Conservation (phyloP, 2,888 invertebrate species). For the Coremacera marginata region DNA sequence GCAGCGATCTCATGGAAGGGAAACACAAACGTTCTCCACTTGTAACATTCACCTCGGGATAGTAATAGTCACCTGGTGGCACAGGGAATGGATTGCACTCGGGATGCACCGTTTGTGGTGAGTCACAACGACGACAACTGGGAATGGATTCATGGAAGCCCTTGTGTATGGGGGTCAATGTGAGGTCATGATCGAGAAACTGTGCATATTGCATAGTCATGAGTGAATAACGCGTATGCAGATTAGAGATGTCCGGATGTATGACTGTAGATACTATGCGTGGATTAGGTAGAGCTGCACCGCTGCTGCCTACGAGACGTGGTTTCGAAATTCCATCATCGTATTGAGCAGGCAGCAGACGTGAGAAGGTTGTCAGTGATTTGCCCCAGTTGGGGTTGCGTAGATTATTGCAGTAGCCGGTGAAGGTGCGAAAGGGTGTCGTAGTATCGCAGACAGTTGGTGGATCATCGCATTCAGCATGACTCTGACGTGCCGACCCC, state of each 20-base stretch:
- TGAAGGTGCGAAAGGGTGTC: conserved; percentile 77
- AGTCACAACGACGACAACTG: conserved; percentile 90
- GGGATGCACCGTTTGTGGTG: conserved; percentile 87
- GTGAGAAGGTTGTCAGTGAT: conserved; percentile 86
- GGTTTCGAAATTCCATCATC: conserved; percentile 91
- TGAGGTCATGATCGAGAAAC: conserved; percentile 93
- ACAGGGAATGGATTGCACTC: conserved; percentile 95
- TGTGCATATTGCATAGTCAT: conserved; percentile 97
- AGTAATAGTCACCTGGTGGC: conserved; percentile 89
- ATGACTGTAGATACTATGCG: conserved; percentile 87
- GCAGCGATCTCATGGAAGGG: conserved; percentile 93
- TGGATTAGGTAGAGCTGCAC: conserved; percentile 85
- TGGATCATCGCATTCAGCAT: conserved; percentile 75
- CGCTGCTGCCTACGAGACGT: conserved; percentile 79
- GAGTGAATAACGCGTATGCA: conserved; percentile 88
- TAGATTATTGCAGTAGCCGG: conserved; percentile 90
- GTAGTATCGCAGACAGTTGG: conserved; percentile 79
- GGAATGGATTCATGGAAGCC: conserved; percentile 92
- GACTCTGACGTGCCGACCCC: conserved; percentile 46
- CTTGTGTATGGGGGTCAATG: conserved; percentile 93
- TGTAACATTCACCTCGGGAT: conserved; percentile 86
- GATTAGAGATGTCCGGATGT: conserved; percentile 91
- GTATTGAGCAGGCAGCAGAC: conserved; percentile 86
- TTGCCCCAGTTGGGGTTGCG: conserved; percentile 86
- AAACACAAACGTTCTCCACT: conserved; percentile 89